These are phyloP conservation scores for Cherax quadricarinatus DNA, from an alignment of 1,140 invertebrate genomes.

Conservation along the genomic window DNA sequence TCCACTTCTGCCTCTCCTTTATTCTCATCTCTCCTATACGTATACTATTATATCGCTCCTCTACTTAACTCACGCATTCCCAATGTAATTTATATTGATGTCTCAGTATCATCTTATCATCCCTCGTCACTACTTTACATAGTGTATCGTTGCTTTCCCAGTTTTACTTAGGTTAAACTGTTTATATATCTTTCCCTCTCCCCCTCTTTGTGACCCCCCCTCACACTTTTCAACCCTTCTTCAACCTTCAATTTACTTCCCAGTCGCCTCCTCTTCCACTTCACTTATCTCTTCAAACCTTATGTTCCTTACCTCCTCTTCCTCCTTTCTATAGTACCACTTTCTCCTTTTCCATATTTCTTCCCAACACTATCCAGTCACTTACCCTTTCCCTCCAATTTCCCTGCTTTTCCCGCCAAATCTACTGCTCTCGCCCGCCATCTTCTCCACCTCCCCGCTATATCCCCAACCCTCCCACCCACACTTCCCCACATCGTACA, in stretches of 20 bases:
- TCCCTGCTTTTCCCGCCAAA: not conserved
- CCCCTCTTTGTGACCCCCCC: not conserved
- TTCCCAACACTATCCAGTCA: not conserved
- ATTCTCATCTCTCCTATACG: not conserved
- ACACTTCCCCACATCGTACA: too few species aligned
- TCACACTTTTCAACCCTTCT: not conserved
- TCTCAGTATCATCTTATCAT: not conserved
- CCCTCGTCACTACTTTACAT: conserved; percentile 2
- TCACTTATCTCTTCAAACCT: too few species aligned
- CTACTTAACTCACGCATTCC: not conserved
- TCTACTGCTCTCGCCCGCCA: not conserved
- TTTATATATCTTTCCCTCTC: too few species aligned
- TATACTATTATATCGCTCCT: not conserved
- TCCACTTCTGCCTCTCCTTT: not conserved
- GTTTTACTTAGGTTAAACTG: too few species aligned
- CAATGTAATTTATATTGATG: not conserved
- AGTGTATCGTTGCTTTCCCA: too few species aligned
- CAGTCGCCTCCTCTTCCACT: too few species aligned
- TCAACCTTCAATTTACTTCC: not conserved
- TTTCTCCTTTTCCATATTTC: not conserved
- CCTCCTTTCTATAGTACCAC: not conserved
- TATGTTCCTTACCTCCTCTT: not conserved
- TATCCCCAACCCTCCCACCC: not conserved
- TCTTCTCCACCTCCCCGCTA: not conserved
- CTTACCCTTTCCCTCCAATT: not conserved